phyloP scores from a whole-genome alignment of 2,113 vertebrate genomes.

The Paracanthobrama guichenoti region DNA sequence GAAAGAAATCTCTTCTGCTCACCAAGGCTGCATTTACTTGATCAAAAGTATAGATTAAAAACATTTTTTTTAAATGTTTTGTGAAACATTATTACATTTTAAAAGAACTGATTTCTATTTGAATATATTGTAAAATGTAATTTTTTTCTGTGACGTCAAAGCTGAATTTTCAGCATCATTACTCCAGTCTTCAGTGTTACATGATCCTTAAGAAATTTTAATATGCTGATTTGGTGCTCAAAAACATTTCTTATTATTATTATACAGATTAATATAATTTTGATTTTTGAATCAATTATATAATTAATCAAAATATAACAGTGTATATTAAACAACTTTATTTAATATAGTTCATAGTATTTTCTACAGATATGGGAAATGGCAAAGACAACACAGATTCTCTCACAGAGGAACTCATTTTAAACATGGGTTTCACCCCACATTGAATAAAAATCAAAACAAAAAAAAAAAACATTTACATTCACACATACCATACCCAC shows the following conservation, averaged over 20 bases:
- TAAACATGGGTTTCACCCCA: slow-evolving; percentile 64
- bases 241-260: too few relatives aligned
- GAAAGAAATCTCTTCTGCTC: too few relatives aligned
- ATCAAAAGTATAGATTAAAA: too few relatives aligned
- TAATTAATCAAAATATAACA: background rate
- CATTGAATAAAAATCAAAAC: slow-evolving; percentile 61
- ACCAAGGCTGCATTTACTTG: too few relatives aligned
- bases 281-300: background rate
- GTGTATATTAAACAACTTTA: slow-evolving; percentile 44
- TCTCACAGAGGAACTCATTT: slow-evolving; percentile 75
- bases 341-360: slow-evolving; percentile 72
- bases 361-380: slow-evolving; percentile 68
- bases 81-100: too few relatives aligned
- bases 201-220: background rate
- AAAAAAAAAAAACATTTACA: slow-evolving; percentile 50
- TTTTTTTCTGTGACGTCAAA: too few relatives aligned
- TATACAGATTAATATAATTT: too few relatives aligned
- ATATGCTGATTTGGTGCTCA: background rate
- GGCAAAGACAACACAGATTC: slow-evolving; percentile 60
- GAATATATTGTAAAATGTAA: background rate
- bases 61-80: too few relatives aligned
- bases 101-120: background rate
- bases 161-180: too few relatives aligned
- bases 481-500: slow-evolving; percentile 58
- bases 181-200: background rate